phyloP scores from a whole-genome alignment of 2,113 vertebrate species.

The Gymnarchus niloticus region DNA sequence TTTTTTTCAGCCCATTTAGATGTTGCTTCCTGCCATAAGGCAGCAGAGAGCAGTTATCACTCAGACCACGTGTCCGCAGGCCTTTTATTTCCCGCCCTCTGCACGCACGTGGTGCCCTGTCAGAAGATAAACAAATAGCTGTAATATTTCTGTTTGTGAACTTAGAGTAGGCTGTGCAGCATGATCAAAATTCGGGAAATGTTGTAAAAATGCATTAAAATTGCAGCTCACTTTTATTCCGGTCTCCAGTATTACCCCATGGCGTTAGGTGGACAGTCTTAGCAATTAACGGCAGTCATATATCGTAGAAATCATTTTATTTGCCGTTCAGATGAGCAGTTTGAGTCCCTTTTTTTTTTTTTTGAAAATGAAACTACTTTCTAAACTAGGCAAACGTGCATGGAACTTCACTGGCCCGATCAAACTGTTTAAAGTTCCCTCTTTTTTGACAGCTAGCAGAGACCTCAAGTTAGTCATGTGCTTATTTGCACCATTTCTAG shows the following conservation, averaged over 20 bases:
- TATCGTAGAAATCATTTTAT: too few relatives aligned
- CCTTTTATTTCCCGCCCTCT: constrained; percentile 42
- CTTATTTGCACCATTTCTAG: not conserved
- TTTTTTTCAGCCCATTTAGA: constrained; percentile 49
- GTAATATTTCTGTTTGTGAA: not conserved
- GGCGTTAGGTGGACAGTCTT: not conserved
- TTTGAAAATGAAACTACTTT: not conserved
- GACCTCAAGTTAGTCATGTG: not conserved
- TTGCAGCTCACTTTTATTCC: not conserved
- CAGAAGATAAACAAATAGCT: constrained; percentile 36
- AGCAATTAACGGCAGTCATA: too few relatives aligned
- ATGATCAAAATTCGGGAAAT: not conserved
- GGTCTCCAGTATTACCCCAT: not conserved
- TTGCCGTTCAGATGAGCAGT: too few relatives aligned
- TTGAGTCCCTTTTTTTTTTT: too few relatives aligned
- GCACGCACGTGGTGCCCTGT: constrained; percentile 23
- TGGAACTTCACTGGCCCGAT: not conserved
- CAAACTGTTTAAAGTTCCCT: not conserved
- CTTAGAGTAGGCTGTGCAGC: not conserved
- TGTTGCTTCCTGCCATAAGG: constrained; percentile 42
- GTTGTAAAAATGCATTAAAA: not conserved
- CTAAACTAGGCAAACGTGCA: not conserved
- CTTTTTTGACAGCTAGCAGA: not conserved
- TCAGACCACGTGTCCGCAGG: too few relatives aligned
- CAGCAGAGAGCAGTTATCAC: constrained; percentile 44